Percentiles rank a stretch among this genome's conserved stretches.
Conservation (phyloP, 2,797 vertebrate species). For the Cottoperca gobio region DNA sequence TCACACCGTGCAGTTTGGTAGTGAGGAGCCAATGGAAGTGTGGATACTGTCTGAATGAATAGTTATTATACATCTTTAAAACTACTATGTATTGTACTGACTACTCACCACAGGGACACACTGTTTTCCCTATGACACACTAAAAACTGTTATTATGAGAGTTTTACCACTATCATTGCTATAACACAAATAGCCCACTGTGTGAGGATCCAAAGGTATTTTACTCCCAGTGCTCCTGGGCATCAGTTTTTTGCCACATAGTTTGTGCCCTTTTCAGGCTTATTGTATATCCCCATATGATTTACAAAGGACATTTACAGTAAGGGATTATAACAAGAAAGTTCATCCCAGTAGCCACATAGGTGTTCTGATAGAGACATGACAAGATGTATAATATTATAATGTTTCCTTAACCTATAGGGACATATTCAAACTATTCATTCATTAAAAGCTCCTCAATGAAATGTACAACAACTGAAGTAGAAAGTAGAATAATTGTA, state of each 20-base stretch:
- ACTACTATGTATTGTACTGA: constrained; percentile 16
- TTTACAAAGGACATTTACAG: neutral
- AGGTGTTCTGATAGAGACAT: neutral
- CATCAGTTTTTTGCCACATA: neutral
- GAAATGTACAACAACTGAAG: too few relatives aligned
- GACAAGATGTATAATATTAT: neutral
- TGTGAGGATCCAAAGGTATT: constrained; percentile 23
- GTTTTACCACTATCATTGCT: constrained; percentile 27
- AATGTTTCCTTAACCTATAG: too few relatives aligned
- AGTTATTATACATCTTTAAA: constrained; percentile 41
- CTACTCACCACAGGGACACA: neutral
- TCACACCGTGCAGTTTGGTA: neutral
- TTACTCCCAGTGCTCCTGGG: neutral
- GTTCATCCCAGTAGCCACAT: neutral
- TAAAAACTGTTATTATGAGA: constrained; percentile 28
- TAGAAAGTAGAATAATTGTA: too few relatives aligned
- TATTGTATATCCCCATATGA: neutral
- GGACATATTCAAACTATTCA: too few relatives aligned
- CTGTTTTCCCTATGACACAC: constrained; percentile 5
- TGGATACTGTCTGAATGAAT: constrained; percentile 1
- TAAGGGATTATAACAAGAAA: neutral
- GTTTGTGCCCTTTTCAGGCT: neutral
- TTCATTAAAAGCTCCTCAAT: too few relatives aligned
- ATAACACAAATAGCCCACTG: constrained; percentile 15
- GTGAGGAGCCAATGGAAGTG: neutral